Percentiles rank a stretch among this genome's conserved stretches.
phyloP scores from a whole-genome alignment of 2,888 invertebrate genomes.

The Biston betularia region DNA sequence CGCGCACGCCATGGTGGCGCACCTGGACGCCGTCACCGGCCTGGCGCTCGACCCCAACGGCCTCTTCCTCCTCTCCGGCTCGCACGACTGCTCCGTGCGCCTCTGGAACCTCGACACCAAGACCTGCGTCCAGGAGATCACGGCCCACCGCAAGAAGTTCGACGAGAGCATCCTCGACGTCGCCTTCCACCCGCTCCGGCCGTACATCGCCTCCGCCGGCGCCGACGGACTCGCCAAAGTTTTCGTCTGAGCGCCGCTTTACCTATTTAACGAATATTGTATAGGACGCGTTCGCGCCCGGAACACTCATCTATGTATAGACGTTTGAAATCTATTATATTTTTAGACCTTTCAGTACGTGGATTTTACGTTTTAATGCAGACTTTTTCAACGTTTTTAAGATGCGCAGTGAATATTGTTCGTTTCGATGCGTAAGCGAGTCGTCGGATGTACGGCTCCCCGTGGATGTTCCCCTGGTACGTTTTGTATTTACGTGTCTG shows the following conservation, averaged over 20 bases:
- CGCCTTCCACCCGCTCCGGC: constrained; percentile 99
- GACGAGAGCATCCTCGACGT: constrained; percentile 99
- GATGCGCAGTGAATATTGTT: constrained; percentile 78
- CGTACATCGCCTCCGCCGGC: constrained; percentile 99
- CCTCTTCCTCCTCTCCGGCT: constrained; percentile 98
- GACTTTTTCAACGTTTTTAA: constrained; percentile 81
- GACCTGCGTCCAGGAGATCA: constrained; percentile 99
- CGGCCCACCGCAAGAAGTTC: constrained; percentile 99
- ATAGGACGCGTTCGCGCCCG: constrained; percentile 66
- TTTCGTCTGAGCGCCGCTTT: constrained; percentile 89
- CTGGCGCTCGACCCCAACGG: constrained; percentile 99
- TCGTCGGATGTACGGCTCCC: constrained; percentile 65
- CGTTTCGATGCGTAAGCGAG: constrained; percentile 76
- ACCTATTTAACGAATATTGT: constrained; percentile 71
- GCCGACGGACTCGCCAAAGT: constrained; percentile 99
- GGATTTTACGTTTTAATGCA: constrained; percentile 82
- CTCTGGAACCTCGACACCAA: constrained; percentile 99
- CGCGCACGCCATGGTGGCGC: constrained; percentile 99
- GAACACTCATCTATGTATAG: constrained; percentile 84
- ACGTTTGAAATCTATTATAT: constrained; percentile 85
- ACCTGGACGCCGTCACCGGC: constrained; percentile 99
- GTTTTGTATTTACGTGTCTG: constrained; percentile 74
- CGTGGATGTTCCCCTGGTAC: constrained; percentile 69
- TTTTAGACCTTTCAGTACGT: constrained; percentile 84
- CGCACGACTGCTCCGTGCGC: constrained; percentile 99